A percentile compares a stretch with the other conserved stretches of the same genome.
phyloP scores from a whole-genome alignment of 2,888 invertebrate genomes.

The Osedax fenrisi region DNA sequence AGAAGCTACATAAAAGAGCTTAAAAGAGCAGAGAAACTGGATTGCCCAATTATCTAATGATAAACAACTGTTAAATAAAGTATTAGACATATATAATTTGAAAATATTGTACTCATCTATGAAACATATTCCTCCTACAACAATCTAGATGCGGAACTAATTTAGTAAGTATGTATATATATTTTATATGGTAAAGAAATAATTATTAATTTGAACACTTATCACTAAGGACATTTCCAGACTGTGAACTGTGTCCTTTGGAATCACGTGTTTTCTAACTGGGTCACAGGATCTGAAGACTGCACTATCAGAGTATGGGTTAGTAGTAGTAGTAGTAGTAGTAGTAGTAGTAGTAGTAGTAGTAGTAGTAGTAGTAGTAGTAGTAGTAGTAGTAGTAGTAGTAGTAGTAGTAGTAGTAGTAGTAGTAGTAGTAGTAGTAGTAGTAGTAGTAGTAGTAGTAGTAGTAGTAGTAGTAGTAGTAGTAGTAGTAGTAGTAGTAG shows the following conservation, averaged over 20 bases:
- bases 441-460: neutral
- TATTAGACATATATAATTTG: no score
- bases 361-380: neutral
- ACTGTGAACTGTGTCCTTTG: constrained; percentile 47
- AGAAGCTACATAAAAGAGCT: no score
- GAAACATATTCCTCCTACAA: no score
- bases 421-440: neutral
- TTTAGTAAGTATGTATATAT: no score
- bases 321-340: constrained; percentile 8
- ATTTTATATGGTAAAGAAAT: no score
- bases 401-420: neutral
- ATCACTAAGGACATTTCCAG: constrained; percentile 45
- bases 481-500: neutral
- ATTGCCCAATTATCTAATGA: no score
- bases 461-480: neutral
- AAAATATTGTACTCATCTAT: no score
- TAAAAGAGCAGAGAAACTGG: no score
- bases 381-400: neutral
- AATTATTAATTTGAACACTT: no score
- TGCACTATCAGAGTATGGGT: constrained; percentile 50
- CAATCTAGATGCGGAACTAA: no score
- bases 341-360: neutral
- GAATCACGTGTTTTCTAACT: constrained; percentile 43
- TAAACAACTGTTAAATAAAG: no score
- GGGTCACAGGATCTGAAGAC: constrained; percentile 50